A percentile compares a stretch with the other conserved stretches of the same genome.
Evolutionary conservation across 2,888 invertebrate genomes (phyloP).

Genomic region (Drosophila nr. perissopoda): DNA sequence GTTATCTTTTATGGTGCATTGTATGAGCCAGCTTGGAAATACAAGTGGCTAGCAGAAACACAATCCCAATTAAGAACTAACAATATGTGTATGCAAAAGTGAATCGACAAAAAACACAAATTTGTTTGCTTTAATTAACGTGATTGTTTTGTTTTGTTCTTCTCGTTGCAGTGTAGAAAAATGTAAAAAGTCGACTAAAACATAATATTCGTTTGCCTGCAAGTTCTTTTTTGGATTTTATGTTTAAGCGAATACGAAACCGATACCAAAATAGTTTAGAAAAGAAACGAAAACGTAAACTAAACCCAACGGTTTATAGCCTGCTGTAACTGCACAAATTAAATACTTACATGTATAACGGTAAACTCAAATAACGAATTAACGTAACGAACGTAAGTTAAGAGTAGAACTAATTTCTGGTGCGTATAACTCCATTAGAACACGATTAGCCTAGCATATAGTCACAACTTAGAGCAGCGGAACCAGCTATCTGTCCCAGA

Average conservation of each 20-base stretch:
- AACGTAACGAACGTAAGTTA: slow-evolving; percentile 53
- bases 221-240: slow-evolving; percentile 80
- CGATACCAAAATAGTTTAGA: slow-evolving; percentile 37
- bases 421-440: slow-evolving; percentile 80
- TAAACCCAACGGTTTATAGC: slow-evolving; percentile 49
- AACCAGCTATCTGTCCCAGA: slow-evolving; percentile 28
- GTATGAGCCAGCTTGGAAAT: not conserved
- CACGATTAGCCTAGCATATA: slow-evolving; percentile 55
- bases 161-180: slow-evolving; percentile 81
- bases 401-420: slow-evolving; percentile 66
- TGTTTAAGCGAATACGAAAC: slow-evolving; percentile 62
- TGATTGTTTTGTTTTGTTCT: slow-evolving; percentile 19
- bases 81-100: not conserved
- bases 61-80: not conserved
- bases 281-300: slow-evolving; percentile 38
- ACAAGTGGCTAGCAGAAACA: not conserved
- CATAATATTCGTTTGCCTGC: slow-evolving; percentile 77
- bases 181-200: slow-evolving; percentile 82
- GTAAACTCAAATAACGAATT: slow-evolving; percentile 21
- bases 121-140: slow-evolving; percentile 6
- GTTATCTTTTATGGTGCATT: not conserved
- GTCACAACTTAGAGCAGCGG: slow-evolving; percentile 4
- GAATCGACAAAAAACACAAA: not conserved
- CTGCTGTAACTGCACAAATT: slow-evolving; percentile 41
- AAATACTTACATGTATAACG: slow-evolving; percentile 36